Conservation (phyloP, 2,888 invertebrate species). For the Tetheella fluctuosa region DNA sequence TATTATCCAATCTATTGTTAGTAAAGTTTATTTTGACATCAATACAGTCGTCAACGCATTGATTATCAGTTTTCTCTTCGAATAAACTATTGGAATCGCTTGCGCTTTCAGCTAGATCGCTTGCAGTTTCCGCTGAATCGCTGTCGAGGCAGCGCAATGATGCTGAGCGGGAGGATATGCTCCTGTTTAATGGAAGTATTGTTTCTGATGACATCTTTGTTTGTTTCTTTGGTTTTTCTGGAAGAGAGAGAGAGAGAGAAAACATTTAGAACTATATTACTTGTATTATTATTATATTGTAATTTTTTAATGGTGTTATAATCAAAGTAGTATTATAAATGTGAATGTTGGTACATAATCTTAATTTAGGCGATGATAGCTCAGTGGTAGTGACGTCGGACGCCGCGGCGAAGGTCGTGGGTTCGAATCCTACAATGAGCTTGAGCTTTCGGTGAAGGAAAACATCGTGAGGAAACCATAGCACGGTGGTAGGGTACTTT, state of each 20-base stretch:
- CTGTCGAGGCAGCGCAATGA: conserved; percentile 25
- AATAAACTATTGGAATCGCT: conserved; percentile 2
- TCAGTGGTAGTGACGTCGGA: too few relatives aligned
- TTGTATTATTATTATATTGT: too few relatives aligned
- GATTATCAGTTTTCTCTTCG: conserved; percentile 22
- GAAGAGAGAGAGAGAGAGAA: conserved; percentile 22
- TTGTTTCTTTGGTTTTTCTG: conserved; percentile 23
- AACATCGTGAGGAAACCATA: too few relatives aligned
- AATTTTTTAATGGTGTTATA: too few relatives aligned
- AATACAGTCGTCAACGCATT: conserved; percentile 35
- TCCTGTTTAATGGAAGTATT: conserved; percentile 25
- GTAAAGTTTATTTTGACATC: conserved; percentile 37
- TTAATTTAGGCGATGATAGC: too few relatives aligned
- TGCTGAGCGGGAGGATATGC: conserved; percentile 29
- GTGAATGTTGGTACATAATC: too few relatives aligned
- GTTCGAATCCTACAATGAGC: too few relatives aligned
- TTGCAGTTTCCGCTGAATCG: conserved; percentile 27
- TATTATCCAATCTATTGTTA: conserved; percentile 23
- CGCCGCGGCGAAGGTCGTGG: too few relatives aligned
- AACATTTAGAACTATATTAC: not conserved
- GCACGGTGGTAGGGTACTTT: too few relatives aligned
- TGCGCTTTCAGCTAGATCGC: not conserved
- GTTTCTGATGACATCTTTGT: conserved; percentile 27
- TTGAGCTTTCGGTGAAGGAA: too few relatives aligned
- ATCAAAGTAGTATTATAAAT: too few relatives aligned